phyloP scores from a whole-genome alignment of 1,140 invertebrate species.

The Aphelenchoides fujianensis region DNA sequence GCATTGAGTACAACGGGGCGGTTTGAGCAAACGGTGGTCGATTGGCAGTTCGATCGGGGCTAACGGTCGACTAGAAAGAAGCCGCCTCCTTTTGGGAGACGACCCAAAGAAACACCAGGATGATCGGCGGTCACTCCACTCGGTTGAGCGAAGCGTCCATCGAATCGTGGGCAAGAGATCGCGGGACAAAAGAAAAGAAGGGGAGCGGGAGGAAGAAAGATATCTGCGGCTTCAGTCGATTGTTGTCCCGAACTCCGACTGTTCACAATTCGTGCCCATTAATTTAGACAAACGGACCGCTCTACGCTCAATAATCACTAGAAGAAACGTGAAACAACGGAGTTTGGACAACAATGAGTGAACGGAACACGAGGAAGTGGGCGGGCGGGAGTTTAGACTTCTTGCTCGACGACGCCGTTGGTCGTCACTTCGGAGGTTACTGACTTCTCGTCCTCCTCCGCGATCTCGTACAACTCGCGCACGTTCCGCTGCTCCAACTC shows the following conservation, averaged over 20 bases:
- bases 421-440: background rate
- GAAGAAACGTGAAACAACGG: background rate
- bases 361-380: background rate
- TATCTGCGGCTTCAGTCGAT: background rate
- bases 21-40: background rate
- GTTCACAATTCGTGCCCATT: background rate
- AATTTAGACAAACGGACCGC: no score
- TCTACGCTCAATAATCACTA: no score
- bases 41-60: background rate
- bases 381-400: background rate
- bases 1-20: background rate
- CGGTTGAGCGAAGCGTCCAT: background rate
- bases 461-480: conserved; percentile 62
- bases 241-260: background rate
- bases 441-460: conserved; percentile 54
- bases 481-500: conserved; percentile 52
- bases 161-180: conserved; percentile 16
- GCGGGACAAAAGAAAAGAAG: background rate
- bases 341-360: conserved; percentile 13
- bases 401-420: conserved; percentile 6
- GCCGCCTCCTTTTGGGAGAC: no score
- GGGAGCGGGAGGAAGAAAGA: background rate
- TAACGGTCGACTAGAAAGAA: conserved; percentile 2
- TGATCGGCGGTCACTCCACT: background rate
- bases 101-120: conserved; percentile 1